phyloP scores from a whole-genome alignment of 2,797 vertebrate genomes.

The Muraenolepis orangiensis region DNA sequence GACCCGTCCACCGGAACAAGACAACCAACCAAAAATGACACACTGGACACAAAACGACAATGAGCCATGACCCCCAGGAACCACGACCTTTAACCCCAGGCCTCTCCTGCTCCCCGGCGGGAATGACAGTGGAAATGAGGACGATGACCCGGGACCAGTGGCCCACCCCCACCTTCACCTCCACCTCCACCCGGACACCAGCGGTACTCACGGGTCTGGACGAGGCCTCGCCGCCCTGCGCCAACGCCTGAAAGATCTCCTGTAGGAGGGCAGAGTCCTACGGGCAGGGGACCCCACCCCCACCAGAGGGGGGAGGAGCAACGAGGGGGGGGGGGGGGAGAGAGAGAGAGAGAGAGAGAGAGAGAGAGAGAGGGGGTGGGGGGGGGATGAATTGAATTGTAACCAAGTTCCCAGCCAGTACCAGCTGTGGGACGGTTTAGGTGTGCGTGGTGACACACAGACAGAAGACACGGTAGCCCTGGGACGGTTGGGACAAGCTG shows the following conservation, averaged over 20 bases:
- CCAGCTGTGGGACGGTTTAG: background rate
- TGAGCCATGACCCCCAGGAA: slow-evolving; percentile 52
- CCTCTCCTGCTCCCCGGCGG: slow-evolving; percentile 30
- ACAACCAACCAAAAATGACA: slow-evolving; percentile 7
- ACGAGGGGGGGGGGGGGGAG: background rate
- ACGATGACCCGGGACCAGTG: slow-evolving; percentile 33
- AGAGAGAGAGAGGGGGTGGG: background rate
- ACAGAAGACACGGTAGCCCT: too few species aligned
- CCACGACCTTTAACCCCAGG: slow-evolving; percentile 28
- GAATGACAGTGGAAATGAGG: slow-evolving; percentile 49
- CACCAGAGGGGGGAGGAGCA: background rate
- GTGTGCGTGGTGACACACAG: too few species aligned
- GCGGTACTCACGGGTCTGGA: slow-evolving; percentile 70
- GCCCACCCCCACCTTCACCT: slow-evolving; percentile 45
- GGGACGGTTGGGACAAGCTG: background rate
- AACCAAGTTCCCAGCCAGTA: background rate
- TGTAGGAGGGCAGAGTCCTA: slow-evolving; percentile 77
- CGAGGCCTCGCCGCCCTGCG: slow-evolving; percentile 60
- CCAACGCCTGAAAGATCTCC: slow-evolving; percentile 76
- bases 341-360: background rate
- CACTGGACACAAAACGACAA: slow-evolving; percentile 31
- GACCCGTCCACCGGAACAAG: slow-evolving; percentile 38
- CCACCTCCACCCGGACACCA: slow-evolving; percentile 21
- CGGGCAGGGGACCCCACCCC: slow-evolving; percentile 6
- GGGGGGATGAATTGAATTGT: background rate